phyloP scores from a whole-genome alignment of 2,888 invertebrate genomes.

The Drosophila austrosaltans region DNA sequence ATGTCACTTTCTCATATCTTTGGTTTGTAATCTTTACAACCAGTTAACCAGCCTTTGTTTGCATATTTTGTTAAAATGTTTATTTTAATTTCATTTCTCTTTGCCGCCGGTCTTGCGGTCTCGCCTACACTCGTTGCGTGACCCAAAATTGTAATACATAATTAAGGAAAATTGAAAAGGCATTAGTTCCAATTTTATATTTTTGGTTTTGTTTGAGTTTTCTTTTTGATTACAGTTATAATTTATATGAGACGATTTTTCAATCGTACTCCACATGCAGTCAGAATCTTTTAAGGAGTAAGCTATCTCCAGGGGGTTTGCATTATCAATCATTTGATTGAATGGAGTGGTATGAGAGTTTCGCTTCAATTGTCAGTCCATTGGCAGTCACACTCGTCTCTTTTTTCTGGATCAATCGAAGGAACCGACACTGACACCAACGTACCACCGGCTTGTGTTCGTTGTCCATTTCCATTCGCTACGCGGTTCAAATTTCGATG shows the following conservation, averaged over 20 bases:
- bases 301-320: slow-evolving; percentile 47
- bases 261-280: slow-evolving; percentile 69
- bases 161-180: slow-evolving; percentile 68
- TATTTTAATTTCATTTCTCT: slow-evolving; percentile 13
- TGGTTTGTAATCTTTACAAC: not conserved
- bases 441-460: not conserved
- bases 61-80: slow-evolving; percentile 36
- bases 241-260: slow-evolving; percentile 76
- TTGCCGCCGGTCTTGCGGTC: slow-evolving; percentile 9
- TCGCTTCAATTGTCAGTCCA: slow-evolving; percentile 34
- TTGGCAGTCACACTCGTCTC: slow-evolving; percentile 22
- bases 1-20: not conserved
- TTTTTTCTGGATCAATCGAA: slow-evolving; percentile 43
- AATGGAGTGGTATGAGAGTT: slow-evolving; percentile 3
- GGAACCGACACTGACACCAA: slow-evolving; percentile 27
- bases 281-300: slow-evolving; percentile 32
- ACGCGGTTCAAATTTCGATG: slow-evolving; percentile 70
- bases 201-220: slow-evolving; percentile 20
- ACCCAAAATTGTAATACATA: slow-evolving; percentile 41
- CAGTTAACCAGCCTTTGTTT: slow-evolving; percentile 35
- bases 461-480: slow-evolving; percentile 58
- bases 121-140: slow-evolving; percentile 36
- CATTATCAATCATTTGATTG: slow-evolving; percentile 65
- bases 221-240: slow-evolving; percentile 69
- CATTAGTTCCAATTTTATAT: slow-evolving; percentile 53